Percentiles rank a stretch among this genome's conserved stretches.
Evolutionary conservation across 2,797 vertebrate genomes (phyloP).

Genomic region (Sebastes nivosus): DNA sequence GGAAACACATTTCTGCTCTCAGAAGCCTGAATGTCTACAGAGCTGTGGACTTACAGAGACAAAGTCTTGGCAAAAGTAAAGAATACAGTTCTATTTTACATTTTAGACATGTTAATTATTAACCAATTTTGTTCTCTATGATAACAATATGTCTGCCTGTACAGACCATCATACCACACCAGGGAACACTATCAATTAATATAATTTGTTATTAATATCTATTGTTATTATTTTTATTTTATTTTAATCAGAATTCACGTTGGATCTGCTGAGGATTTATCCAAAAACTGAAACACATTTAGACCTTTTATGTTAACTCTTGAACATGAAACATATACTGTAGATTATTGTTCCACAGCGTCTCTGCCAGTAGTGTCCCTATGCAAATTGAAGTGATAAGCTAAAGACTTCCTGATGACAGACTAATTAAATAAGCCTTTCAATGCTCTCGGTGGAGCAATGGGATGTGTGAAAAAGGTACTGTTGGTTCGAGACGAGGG

Average conservation of each 20-base stretch:
- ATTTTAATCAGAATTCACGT: neutral
- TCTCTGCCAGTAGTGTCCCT: constrained; percentile 36
- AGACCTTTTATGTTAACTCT: neutral
- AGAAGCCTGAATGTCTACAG: constrained; percentile 23
- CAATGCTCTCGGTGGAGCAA: constrained; percentile 65
- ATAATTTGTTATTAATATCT: neutral
- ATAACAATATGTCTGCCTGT: neutral
- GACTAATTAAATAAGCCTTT: constrained; percentile 83
- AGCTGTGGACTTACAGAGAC: neutral
- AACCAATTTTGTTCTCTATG: neutral
- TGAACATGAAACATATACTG: neutral
- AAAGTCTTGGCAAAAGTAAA: neutral
- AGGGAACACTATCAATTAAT: neutral
- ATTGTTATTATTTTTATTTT: neutral
- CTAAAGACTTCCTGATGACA: constrained; percentile 80
- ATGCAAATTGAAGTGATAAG: constrained; percentile 70
- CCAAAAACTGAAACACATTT: neutral
- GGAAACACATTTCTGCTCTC: constrained; percentile 36
- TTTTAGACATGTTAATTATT: constrained; percentile 10
- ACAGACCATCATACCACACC: neutral
- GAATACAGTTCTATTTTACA: constrained; percentile 6
- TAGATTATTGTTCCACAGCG: constrained; percentile 18
- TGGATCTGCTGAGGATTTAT: neutral
- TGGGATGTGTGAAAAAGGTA: constrained; percentile 74
- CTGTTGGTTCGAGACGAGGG: constrained; percentile 43